Conservation (phyloP, 30 jellyfish, hydroid and myxozoan genomes). For the Chironex yamaguchii region DNA sequence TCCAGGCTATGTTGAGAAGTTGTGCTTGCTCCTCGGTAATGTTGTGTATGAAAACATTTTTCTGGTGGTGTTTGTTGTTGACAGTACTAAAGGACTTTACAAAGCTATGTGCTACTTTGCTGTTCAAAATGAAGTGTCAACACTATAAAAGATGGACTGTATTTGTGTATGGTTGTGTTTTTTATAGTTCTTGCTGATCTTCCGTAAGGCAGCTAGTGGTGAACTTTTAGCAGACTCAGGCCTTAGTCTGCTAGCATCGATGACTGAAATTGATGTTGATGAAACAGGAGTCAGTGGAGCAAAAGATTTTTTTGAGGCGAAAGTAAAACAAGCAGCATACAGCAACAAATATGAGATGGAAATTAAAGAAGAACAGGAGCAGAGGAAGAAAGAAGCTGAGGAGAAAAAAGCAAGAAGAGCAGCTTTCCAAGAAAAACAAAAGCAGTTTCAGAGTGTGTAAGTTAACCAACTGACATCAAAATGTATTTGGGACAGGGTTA, state of each 20-base stretch:
- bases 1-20: too few relatives aligned
- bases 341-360: constrained; percentile 91
- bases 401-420: constrained; percentile 79
- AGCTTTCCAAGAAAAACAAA: constrained; percentile 81
- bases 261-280: constrained; percentile 94
- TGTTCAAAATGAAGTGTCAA: too few relatives aligned
- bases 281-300: constrained; percentile 98
- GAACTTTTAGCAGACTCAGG: constrained; percentile 85
- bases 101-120: too few relatives aligned
- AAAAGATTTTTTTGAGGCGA: constrained; percentile 96
- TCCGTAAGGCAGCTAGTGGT: constrained; percentile 95
- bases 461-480: too few relatives aligned
- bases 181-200: constrained; percentile 87
- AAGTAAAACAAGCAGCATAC: constrained; percentile 82
- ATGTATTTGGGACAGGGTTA: too few relatives aligned
- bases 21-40: too few relatives aligned
- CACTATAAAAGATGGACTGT: too few relatives aligned
- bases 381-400: constrained; percentile 71
- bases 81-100: too few relatives aligned
- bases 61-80: too few relatives aligned
- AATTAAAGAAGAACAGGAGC: constrained; percentile 91
- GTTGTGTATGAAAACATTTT: too few relatives aligned
- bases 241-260: constrained; percentile 71
- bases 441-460: constrained; percentile 78
- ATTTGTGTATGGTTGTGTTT: not conserved